Evolutionary conservation across 2,113 vertebrate species (phyloP).

Genomic region (Pipra filicauda): DNA sequence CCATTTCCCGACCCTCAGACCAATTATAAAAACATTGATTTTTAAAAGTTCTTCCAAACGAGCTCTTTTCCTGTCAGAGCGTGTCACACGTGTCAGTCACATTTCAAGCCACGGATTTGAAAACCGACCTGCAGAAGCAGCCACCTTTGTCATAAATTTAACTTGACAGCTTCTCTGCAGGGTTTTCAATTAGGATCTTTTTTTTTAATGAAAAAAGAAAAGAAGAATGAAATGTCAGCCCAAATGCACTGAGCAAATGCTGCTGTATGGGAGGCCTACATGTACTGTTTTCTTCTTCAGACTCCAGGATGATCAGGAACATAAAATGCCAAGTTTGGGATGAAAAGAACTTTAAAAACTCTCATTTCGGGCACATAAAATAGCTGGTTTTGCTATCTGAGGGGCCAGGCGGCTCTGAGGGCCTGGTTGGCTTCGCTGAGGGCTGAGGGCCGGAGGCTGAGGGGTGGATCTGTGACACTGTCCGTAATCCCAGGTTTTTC

Average conservation of each 20-base stretch:
- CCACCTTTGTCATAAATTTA: slow-evolving; percentile 12
- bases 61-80: background rate
- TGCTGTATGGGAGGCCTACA: background rate
- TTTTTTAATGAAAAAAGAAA: background rate
- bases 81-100: background rate
- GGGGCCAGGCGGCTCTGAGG: fast-evolving
- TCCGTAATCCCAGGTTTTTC: background rate
- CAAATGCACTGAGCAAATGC: background rate
- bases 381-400: background rate
- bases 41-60: background rate
- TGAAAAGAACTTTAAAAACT: background rate
- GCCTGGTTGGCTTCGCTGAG: background rate
- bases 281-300: background rate
- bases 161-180: slow-evolving; percentile 2
- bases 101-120: background rate
- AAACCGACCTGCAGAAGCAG: background rate
- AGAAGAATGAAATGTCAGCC: background rate
- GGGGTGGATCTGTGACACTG: background rate
- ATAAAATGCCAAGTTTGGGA: background rate
- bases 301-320: background rate
- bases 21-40: background rate
- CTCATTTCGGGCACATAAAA: background rate
- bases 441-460: fast-evolving
- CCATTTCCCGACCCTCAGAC: background rate
- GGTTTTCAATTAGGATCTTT: background rate